Evolutionary conservation across 92 coral and sea anemone genomes (phyloP).

Genomic region (Epizoanthus scotinus): DNA sequence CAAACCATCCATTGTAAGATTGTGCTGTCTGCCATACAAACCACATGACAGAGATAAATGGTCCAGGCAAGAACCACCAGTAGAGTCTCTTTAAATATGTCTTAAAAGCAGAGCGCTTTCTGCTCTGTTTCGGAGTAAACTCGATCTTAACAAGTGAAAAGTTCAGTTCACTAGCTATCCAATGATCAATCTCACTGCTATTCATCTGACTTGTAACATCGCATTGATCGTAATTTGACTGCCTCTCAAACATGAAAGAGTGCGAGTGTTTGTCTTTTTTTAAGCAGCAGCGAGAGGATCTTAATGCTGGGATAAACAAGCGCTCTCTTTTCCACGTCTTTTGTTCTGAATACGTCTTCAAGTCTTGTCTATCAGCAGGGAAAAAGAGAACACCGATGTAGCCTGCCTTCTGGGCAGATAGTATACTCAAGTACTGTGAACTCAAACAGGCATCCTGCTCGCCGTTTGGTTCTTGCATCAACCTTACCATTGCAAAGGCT

Average conservation of each 20-base stretch:
- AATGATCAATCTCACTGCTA: background rate
- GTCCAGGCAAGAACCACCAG: conserved; percentile 5
- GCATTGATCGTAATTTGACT: too few species aligned
- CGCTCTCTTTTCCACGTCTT: background rate
- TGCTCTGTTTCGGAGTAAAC: too few species aligned
- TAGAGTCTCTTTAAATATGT: background rate
- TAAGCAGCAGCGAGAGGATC: background rate
- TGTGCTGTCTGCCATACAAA: background rate
- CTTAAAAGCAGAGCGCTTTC: background rate
- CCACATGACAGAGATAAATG: conserved; percentile 2
- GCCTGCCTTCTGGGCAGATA: conserved; percentile 20
- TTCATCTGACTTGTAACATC: too few species aligned
- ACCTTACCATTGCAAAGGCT: conserved; percentile 4
- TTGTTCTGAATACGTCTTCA: background rate
- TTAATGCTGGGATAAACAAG: conserved; percentile 5
- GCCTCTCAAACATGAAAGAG: too few species aligned
- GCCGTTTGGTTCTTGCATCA: background rate
- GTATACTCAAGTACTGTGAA: background rate
- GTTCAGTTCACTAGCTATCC: background rate
- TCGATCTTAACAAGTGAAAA: background rate
- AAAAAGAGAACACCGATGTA: background rate
- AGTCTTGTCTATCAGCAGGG: background rate
- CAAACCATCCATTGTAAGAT: too few species aligned
- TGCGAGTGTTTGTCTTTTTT: too few species aligned
- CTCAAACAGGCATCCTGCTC: too few species aligned